These are phyloP conservation scores for Dallia pectoralis DNA, from an alignment of 2,797 vertebrate species.

Conservation along the genomic window DNA sequence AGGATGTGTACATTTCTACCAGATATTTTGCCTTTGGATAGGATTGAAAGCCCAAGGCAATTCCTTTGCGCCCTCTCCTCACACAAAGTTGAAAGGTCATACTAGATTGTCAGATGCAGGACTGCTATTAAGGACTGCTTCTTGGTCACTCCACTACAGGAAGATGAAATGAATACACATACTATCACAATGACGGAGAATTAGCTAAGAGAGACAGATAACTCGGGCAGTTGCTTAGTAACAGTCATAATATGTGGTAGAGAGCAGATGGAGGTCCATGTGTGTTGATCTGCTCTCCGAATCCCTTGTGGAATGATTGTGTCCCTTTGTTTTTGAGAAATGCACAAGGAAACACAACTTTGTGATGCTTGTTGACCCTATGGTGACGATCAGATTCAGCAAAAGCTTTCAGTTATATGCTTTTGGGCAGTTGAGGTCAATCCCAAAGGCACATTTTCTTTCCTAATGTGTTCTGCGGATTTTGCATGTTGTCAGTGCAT, in stretches of 20 bases:
- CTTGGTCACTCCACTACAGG: slow-evolving; percentile 1
- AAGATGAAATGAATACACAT: background rate
- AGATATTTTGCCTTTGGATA: background rate
- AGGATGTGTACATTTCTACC: background rate
- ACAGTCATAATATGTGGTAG: slow-evolving; percentile 38
- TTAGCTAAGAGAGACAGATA: slow-evolving; percentile 26
- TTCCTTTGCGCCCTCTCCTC: background rate
- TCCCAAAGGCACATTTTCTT: background rate
- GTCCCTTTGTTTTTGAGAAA: slow-evolving; percentile 31
- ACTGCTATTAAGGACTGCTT: background rate
- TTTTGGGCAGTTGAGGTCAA: background rate
- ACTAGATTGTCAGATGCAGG: background rate
- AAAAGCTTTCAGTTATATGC: background rate
- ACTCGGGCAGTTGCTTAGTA: slow-evolving; percentile 54
- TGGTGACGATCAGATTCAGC: background rate
- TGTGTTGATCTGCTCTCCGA: slow-evolving; percentile 23
- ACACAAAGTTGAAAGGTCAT: slow-evolving; percentile 9
- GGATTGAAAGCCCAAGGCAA: background rate
- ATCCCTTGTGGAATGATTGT: slow-evolving; percentile 36
- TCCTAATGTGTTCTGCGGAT: background rate
- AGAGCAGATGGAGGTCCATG: slow-evolving; percentile 43
- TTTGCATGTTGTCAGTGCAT: background rate
- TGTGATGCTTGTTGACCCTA: background rate
- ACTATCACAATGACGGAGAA: slow-evolving; percentile 14
- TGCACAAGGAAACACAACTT: slow-evolving; percentile 7